Evolutionary conservation across 2,797 vertebrate genomes (phyloP).

Genomic region (Novumbra hubbsi): DNA sequence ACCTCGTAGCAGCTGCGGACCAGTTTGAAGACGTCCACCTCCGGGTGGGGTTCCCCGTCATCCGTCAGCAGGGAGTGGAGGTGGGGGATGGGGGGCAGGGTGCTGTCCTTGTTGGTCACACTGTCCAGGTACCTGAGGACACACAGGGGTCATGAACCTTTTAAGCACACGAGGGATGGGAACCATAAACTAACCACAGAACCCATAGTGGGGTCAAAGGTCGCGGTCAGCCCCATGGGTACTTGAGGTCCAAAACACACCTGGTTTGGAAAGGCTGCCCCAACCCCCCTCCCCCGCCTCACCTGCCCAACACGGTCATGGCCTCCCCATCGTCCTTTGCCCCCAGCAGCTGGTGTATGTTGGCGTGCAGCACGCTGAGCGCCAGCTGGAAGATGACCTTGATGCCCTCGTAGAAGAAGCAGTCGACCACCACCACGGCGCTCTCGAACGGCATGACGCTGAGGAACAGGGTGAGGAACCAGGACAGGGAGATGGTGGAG

Average conservation of each 20-base stretch:
- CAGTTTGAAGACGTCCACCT: constrained; percentile 97
- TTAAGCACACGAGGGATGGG: no score
- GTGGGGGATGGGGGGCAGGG: constrained; percentile 94
- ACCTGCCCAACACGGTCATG: constrained; percentile 99
- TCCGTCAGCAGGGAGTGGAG: constrained; percentile 95
- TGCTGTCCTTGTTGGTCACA: constrained; percentile 96
- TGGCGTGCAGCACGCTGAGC: constrained; percentile 91
- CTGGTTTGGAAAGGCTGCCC: neutral
- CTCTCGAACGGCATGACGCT: constrained; percentile 99
- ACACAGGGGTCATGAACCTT: neutral
- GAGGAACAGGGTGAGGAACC: constrained; percentile 98
- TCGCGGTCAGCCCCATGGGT: neutral
- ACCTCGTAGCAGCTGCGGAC: constrained; percentile 94
- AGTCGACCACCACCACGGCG: constrained; percentile 96
- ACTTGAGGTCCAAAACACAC: neutral
- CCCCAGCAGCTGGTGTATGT: constrained; percentile 89
- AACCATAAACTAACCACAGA: neutral
- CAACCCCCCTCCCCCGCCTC: constrained; percentile 22
- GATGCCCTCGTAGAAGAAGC: constrained; percentile 99
- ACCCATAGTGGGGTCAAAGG: neutral
- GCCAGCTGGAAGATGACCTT: constrained; percentile 98
- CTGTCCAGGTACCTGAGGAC: constrained; percentile 88
- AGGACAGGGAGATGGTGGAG: constrained; percentile 96
- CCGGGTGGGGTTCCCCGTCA: constrained; percentile 89
- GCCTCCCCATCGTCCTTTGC: constrained; percentile 98